Evolutionary conservation across 2,888 invertebrate genomes (phyloP).

Genomic region (Liposcelis brunnea): DNA sequence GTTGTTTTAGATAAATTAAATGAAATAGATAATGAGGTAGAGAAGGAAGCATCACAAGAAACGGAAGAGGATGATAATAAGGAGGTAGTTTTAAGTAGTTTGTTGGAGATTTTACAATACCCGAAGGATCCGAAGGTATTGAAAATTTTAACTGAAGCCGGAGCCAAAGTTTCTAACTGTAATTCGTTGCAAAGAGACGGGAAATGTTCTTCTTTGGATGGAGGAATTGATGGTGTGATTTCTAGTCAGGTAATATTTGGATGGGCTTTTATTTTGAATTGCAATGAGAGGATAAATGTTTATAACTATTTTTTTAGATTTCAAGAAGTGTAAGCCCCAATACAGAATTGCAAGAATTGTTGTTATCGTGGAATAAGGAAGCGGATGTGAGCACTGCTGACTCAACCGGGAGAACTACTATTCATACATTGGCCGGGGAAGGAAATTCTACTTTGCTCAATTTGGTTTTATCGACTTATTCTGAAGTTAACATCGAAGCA

Average conservation of each 20-base stretch:
- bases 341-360: slow-evolving; percentile 27
- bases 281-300: slow-evolving; percentile 8
- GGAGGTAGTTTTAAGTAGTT: slow-evolving; percentile 28
- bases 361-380: slow-evolving; percentile 23
- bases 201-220: slow-evolving; percentile 17
- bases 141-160: slow-evolving; percentile 55
- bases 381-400: slow-evolving; percentile 34
- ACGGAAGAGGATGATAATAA: slow-evolving; percentile 25
- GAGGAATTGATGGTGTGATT: slow-evolving; percentile 15
- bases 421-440: slow-evolving; percentile 59
- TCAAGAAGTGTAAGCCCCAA: slow-evolving; percentile 26
- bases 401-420: slow-evolving; percentile 42
- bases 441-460: slow-evolving; percentile 52
- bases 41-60: slow-evolving; percentile 22
- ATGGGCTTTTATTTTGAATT: slow-evolving; percentile 10
- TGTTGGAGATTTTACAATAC: slow-evolving; percentile 37
- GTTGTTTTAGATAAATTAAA: slow-evolving; percentile 24
- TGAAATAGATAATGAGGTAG: slow-evolving; percentile 26
- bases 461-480: slow-evolving; percentile 40
- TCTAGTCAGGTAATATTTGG: slow-evolving; percentile 25
- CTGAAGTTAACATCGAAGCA: slow-evolving; percentile 37
- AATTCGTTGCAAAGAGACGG: slow-evolving; percentile 18
- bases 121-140: slow-evolving; percentile 53
- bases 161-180: slow-evolving; percentile 34
- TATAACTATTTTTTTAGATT: slow-evolving; percentile 20